Evolutionary conservation across 1,140 invertebrate genomes (phyloP).

Genomic region (Samia ricini): DNA sequence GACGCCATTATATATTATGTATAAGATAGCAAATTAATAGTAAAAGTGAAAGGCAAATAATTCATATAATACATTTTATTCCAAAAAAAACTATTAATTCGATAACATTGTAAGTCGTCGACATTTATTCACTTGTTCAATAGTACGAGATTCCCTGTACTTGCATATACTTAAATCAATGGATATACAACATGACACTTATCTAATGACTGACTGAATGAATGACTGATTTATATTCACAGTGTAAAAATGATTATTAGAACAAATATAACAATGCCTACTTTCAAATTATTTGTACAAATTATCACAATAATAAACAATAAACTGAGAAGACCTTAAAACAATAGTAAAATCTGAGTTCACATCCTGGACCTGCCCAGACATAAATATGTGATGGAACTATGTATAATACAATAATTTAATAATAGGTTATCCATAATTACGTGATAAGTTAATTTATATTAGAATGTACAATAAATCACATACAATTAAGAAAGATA

Average conservation of each 20-base stretch:
- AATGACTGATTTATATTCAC: slow-evolving; percentile 6
- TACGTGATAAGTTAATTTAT: not conserved
- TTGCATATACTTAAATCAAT: slow-evolving; percentile 56
- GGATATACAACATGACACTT: slow-evolving; percentile 9
- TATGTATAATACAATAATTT: not conserved
- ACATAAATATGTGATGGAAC: not conserved
- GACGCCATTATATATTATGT: slow-evolving; percentile 12
- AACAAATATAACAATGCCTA: slow-evolving; percentile 27
- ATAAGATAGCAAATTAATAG: not conserved
- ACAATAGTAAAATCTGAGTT: not conserved
- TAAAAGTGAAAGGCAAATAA: not conserved
- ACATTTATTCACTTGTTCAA: slow-evolving; percentile 24
- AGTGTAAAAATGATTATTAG: slow-evolving; percentile 13
- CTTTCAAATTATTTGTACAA: slow-evolving; percentile 65
- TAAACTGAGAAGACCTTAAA: slow-evolving; percentile 30
- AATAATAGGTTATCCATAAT: not conserved
- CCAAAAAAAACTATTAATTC: slow-evolving; percentile 52
- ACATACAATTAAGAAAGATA: not conserved
- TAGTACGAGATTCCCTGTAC: slow-evolving; percentile 40
- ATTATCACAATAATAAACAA: slow-evolving; percentile 65
- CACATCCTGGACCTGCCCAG: not conserved
- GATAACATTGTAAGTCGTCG: slow-evolving; percentile 35
- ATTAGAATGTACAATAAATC: not conserved
- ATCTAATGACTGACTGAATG: too few species aligned
- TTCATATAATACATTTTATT: slow-evolving; percentile 49